A percentile compares a stretch with the other conserved stretches of the same genome.
phyloP scores from a whole-genome alignment of 2,113 vertebrate species.

The Myiozetetes cayanensis region DNA sequence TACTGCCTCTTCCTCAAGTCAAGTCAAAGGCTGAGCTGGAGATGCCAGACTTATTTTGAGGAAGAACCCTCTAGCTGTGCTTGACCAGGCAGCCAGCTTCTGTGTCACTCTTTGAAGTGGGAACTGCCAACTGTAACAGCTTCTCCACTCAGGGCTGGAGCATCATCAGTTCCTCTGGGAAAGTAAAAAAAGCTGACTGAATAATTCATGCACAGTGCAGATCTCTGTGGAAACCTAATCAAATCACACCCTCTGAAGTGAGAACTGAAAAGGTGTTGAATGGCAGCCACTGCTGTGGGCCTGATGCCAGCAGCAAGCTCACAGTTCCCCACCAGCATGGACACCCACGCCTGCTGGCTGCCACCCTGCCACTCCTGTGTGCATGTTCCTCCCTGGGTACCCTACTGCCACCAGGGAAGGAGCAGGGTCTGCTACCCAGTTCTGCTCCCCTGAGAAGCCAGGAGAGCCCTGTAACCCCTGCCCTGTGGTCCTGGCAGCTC shows the following conservation, averaged over 20 bases:
- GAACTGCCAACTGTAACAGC: not conserved
- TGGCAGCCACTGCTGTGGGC: not conserved
- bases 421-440: not conserved
- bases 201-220: constrained; percentile 31
- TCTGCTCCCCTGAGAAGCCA: not conserved
- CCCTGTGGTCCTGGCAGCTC: not conserved
- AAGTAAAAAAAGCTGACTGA: constrained; percentile 22
- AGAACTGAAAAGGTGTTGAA: not conserved
- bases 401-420: not conserved
- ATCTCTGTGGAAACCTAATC: constrained; percentile 12
- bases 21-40: not conserved
- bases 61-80: not conserved
- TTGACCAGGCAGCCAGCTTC: not conserved
- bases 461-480: not conserved
- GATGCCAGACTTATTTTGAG: not conserved
- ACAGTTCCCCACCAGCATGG: not conserved
- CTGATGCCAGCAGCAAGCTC: not conserved
- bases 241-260: not conserved
- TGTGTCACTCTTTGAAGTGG: not conserved
- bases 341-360: rapidly evolving
- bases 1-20: not conserved
- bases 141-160: not conserved
- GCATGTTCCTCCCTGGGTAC: not conserved
- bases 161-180: not conserved
- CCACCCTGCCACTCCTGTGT: not conserved